Evolutionary conservation across 2,113 vertebrate species (phyloP), one percentile per base, ranked within the genome.

Genomic region (Paramisgurnus dabryanus): DNA sequence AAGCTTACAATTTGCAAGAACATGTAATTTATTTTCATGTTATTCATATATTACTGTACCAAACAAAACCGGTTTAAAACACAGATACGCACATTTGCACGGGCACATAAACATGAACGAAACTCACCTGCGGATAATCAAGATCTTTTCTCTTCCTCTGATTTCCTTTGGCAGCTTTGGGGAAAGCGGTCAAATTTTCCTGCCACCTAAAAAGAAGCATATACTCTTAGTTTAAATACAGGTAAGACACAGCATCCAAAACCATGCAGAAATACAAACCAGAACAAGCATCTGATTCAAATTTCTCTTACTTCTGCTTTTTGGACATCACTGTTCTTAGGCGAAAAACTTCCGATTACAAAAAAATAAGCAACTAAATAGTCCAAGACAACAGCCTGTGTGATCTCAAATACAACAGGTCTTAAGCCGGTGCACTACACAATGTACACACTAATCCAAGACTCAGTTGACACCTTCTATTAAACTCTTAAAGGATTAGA

Each of bases 401-500:
- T 9, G 49, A 73, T 45, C 39, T n/a, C 7, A 40, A 40, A 70
- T 74, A 22, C 66, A 75, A 49, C 63, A 3, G 49, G n/a, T 76
- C 41, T 40, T 53, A 76, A 77, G 15, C 15, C 55, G 47, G 45
- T 18, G 72, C 47, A 34, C 40, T 63, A 61, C 43, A 70, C 49
- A 71, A 58, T 63, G 13, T 40, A 80, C 53, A 34, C 12, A 57
- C 60, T 75, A 81, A 81, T 81, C 79, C 41, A 9, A 73, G 63
- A 67, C 71, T 75, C 70, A 41, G 57, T 81, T 60, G 79, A 75
- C 79, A 81, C 79, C 71, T 74, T 75, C 43, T 60, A 67, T 81
- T 75, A 81, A 22, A 75, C 63, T 81, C 79, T 81, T 47, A 58
- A 65, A 13, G 71, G 79, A 81, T 81, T 81, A 81, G 53, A 55